Evolutionary conservation across 2,797 vertebrate species (phyloP).

Genomic region (Notolepis coatsorum): DNA sequence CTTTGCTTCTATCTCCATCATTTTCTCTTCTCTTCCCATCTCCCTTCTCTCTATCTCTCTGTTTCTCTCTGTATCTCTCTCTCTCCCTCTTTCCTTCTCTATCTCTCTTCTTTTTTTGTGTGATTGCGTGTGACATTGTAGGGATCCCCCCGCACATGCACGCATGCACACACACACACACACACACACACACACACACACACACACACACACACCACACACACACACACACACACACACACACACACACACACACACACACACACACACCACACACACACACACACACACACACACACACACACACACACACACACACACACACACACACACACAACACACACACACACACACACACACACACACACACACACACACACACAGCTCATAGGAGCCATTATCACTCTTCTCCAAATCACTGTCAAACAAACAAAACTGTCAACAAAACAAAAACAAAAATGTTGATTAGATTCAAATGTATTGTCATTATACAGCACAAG

Average conservation of each 20-base stretch:
- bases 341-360: background rate
- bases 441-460: too few species aligned
- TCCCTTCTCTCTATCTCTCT: background rate
- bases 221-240: background rate
- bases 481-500: too few species aligned
- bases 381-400: too few species aligned
- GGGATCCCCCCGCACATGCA: too few species aligned
- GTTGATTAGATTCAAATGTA: too few species aligned
- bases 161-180: background rate
- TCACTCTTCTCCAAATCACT: too few species aligned
- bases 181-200: background rate
- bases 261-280: background rate
- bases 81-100: background rate
- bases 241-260: background rate
- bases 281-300: background rate
- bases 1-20: background rate
- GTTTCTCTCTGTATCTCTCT: background rate
- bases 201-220: background rate
- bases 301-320: background rate
- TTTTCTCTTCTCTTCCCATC: background rate
- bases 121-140: background rate
- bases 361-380: background rate
- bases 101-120: background rate
- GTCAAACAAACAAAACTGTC: too few species aligned
- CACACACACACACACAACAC: background rate